Base-by-base conservation (phyloP, 2,113 vertebrate genomes). In the Limnothrissa miodon region DNA sequence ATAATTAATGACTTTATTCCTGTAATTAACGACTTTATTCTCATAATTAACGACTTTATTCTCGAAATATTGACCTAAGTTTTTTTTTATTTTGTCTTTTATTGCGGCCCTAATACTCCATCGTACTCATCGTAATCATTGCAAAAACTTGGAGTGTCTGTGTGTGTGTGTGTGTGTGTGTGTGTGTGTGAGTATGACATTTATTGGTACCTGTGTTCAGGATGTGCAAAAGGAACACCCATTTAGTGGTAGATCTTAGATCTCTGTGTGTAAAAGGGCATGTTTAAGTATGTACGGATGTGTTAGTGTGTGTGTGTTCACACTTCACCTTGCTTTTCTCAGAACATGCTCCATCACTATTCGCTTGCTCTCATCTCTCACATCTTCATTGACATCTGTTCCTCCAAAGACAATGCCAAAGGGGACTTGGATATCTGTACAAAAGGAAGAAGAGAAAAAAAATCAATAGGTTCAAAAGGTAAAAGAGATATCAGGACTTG, bases 311-410 rank as follows among this genome's bases (percentile, higher is more conserved):
- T n/a, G n/a, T n/a, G n/a, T n/a, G 39, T 59, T 1, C 83, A 86
- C 39, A 13, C 92, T n/a, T n/a, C 87, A 99, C 98, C 97, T 98
- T 93, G 97, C 96, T 91, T 96, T 95, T 80, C 83, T 89, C 0
- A 99, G 93, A 85, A 99, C 96, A 83, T 92, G 90, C 80, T 95
- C 94, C 98, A 99, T 99, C 56, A 96, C 91, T 39, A 80, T 87
- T 74, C 36, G 87, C 84, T 98, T 99, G 85, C 95, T 95, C 78
- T 90, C 90, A 80, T 95, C 95, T 87, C 93, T 96, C 53, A 93
- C 84, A 21, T 99, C 97, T 94, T 99, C 97, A 85, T 99, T 99
- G 81, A 99, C 86, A 85, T 99, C 98, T 0, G 98, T 99, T 84
- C 98, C 98, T 3, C 98, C 97, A 90, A 99, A 98, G 90, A 99